Percentiles rank a stretch among this genome's conserved stretches.
Conservation (phyloP, 1,140 invertebrate genomes). For the Bilobella aurantiaca region DNA sequence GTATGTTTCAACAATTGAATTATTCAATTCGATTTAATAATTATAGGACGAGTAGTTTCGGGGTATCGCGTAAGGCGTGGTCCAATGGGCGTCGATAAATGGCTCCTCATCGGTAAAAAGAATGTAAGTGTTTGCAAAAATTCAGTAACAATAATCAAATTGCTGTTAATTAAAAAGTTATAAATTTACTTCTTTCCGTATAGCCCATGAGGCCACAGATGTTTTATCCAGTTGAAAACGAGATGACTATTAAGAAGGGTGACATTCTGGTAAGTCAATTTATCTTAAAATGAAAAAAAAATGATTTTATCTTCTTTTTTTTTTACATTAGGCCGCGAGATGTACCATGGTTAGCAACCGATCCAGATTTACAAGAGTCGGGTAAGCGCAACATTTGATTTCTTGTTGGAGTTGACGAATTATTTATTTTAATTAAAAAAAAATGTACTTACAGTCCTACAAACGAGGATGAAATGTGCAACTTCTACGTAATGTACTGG, state of each 20-base stretch:
- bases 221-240: conserved; percentile 78
- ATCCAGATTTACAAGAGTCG: conserved; percentile 56
- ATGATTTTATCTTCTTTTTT: neutral
- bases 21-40: neutral
- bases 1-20: neutral
- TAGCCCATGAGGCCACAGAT: conserved; percentile 80
- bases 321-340: conserved; percentile 56
- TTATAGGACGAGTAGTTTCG: conserved; percentile 66
- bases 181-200: neutral
- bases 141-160: neutral
- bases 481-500: conserved; percentile 99
- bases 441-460: conserved; percentile 53
- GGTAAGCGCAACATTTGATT: conserved; percentile 49
- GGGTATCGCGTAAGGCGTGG: conserved; percentile 66
- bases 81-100: conserved; percentile 51
- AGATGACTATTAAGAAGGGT: conserved; percentile 49
- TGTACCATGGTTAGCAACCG: conserved; percentile 78
- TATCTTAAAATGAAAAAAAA: neutral
- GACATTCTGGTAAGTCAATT: conserved; percentile 55
- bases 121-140: neutral
- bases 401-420: neutral
- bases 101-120: conserved; percentile 78
- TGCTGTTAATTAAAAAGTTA: conserved; percentile 41
- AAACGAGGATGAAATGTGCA: conserved; percentile 96
- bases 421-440: neutral